phyloP scores from a whole-genome alignment of 2,797 vertebrate species.

The Alosa sapidissima region DNA sequence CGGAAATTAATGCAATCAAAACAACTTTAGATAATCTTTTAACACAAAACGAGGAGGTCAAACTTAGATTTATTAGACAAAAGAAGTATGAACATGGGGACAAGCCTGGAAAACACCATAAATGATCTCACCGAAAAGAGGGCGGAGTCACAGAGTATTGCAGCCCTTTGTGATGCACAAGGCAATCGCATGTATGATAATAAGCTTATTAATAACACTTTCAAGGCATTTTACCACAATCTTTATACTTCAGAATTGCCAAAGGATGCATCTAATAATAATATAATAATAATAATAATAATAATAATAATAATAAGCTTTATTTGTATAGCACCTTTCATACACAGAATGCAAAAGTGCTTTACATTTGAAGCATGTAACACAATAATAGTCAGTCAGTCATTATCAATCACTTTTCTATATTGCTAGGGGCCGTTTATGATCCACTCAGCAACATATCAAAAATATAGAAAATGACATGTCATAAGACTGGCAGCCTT shows the following conservation, averaged over 20 bases:
- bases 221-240: background rate
- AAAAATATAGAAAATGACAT: too few relatives aligned
- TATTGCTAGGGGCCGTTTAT: too few relatives aligned
- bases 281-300: too few relatives aligned
- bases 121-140: conserved; percentile 26
- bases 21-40: conserved; percentile 5
- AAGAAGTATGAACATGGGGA: conserved; percentile 31
- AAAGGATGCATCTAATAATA: background rate
- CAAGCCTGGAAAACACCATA: conserved; percentile 31
- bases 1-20: conserved; percentile 30
- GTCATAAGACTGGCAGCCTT: too few relatives aligned
- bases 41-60: conserved; percentile 22
- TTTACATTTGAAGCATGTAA: too few relatives aligned
- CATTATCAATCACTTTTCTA: too few relatives aligned
- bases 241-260: background rate
- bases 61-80: conserved; percentile 18
- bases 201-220: conserved; percentile 31
- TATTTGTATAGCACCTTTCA: too few relatives aligned
- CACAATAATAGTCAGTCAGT: too few relatives aligned
- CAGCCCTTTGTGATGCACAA: conserved; percentile 14
- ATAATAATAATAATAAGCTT: too few relatives aligned
- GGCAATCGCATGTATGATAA: conserved; percentile 20
- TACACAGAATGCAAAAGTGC: too few relatives aligned
- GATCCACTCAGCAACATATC: too few relatives aligned
- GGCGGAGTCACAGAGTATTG: conserved; percentile 11